Conservation (phyloP, 2,888 invertebrate genomes). For the Lathronympha strigana region DNA sequence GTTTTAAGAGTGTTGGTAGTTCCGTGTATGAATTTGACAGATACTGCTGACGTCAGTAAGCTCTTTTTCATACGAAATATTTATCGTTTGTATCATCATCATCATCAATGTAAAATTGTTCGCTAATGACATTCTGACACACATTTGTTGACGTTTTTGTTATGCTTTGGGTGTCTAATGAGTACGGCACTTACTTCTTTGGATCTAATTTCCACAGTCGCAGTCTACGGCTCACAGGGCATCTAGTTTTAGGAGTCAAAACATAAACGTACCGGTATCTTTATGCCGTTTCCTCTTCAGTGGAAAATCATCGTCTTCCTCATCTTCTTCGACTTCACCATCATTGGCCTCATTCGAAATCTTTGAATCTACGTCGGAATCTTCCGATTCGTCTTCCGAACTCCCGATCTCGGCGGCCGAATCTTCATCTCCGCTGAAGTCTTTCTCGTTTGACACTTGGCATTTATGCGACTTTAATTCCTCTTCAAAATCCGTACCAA, state of each 20-base stretch:
- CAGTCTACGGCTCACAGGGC: too few species aligned
- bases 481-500: slow-evolving; percentile 47
- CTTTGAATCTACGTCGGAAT: slow-evolving; percentile 54
- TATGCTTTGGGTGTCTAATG: too few species aligned
- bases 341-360: slow-evolving; percentile 58
- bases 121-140: too few species aligned
- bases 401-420: slow-evolving; percentile 52
- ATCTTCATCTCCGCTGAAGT: slow-evolving; percentile 56
- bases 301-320: slow-evolving; percentile 17
- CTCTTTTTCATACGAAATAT: too few species aligned
- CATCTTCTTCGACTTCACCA: neutral
- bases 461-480: slow-evolving; percentile 50
- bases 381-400: slow-evolving; percentile 50
- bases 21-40: too few species aligned
- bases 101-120: too few species aligned
- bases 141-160: too few species aligned
- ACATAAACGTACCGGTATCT: slow-evolving; percentile 47
- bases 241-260: neutral
- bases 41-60: too few species aligned
- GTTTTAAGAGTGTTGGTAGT: too few species aligned
- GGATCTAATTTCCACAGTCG: too few species aligned
- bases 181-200: too few species aligned
- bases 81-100: too few species aligned
- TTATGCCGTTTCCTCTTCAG: slow-evolving; percentile 44
- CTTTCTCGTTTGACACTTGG: slow-evolving; percentile 31